Evolutionary conservation across 2,797 vertebrate genomes (phyloP), one percentile per base, ranked within the genome.

Genomic region (Micropoecilia bifurca): DNA sequence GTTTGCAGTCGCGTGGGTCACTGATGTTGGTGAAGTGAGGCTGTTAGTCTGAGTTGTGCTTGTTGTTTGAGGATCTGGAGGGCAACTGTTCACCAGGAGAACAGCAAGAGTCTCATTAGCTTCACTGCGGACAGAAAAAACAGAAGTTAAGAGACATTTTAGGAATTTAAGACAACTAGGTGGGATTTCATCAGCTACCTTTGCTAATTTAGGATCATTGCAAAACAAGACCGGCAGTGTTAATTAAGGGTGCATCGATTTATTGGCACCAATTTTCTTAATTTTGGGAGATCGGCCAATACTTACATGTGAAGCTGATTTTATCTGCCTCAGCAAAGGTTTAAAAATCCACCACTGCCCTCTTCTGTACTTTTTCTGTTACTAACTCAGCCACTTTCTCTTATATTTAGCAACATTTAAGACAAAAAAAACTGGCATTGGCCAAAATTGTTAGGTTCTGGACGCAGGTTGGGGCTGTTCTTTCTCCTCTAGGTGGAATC

Each of bases 31-130:
- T n/a, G 7, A 41, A 12, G 81, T 82, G 8, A 74, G 77, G 53
- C 6, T 77, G 41, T 14, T 80, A 45, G 73, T 22, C 41, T 61
- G 47, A 5, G 48, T 33, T 20, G 82, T 66, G 61, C 3, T 73
- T 72, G 57, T 16, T 41, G 22, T 28, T 69, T 10, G 16, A n/a
- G 25, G 77, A 20, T 33, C 74, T 2, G 28, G 9, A 9, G 80
- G 43, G 76, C 93, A 95, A 39, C 71, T 86, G 33, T 93, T 90
- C 45, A 39, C 87, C 79, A 95, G 74, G 77, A 95, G 86, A 75
- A 95, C 83, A 74, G 89, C 90, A 36, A 90, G 74, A 0, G 46
- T 93, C 63, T 93, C 77, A 33, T 77, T 82, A 13, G 16, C n/a
- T 1, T 85, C 9, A 83, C 94, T 95, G 53, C 68, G 36, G 79